Percentiles rank a stretch among this genome's conserved stretches.
Conservation (phyloP, 2,888 invertebrate species). For the Stenoptilia bipunctidactyla region DNA sequence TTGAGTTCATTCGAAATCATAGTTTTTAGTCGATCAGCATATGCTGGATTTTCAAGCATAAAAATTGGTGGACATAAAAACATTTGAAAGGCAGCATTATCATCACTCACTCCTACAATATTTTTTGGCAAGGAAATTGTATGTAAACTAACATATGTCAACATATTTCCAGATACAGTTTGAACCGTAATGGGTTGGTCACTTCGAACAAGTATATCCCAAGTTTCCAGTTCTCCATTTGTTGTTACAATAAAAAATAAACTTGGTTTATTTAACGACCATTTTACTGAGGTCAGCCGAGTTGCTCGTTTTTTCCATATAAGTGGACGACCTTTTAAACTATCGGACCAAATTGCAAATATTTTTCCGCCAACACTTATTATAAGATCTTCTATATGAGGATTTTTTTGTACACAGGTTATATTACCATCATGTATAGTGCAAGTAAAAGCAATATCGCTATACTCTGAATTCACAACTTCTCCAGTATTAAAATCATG, state of each 20-base stretch:
- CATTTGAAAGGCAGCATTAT: conserved; percentile 76
- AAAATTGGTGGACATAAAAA: conserved; percentile 71
- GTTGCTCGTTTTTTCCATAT: conserved; percentile 75
- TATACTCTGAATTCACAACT: conserved; percentile 72
- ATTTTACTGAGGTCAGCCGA: conserved; percentile 74
- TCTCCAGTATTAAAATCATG: conserved; percentile 75
- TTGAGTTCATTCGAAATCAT: conserved; percentile 67
- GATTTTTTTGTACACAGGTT: conserved; percentile 71
- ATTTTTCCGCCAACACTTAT: conserved; percentile 81
- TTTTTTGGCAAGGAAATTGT: conserved; percentile 67
- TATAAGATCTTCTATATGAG: conserved; percentile 71
- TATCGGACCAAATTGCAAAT: conserved; percentile 81
- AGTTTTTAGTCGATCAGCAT: conserved; percentile 44
- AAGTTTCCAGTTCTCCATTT: conserved; percentile 84
- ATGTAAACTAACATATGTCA: conserved; percentile 75
- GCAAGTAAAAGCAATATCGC: conserved; percentile 48
- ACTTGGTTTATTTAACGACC: conserved; percentile 83
- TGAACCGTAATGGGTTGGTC: conserved; percentile 77
- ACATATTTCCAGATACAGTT: conserved; percentile 74
- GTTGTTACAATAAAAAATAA: conserved; percentile 77
- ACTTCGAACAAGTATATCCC: conserved; percentile 81
- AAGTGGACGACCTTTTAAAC: conserved; percentile 71
- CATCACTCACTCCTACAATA: conserved; percentile 77
- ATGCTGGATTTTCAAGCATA: conserved; percentile 46
- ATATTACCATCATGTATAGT: conserved; percentile 81